Evolutionary conservation across 1,140 invertebrate genomes (phyloP).

Genomic region (Chymomyza costata): DNA sequence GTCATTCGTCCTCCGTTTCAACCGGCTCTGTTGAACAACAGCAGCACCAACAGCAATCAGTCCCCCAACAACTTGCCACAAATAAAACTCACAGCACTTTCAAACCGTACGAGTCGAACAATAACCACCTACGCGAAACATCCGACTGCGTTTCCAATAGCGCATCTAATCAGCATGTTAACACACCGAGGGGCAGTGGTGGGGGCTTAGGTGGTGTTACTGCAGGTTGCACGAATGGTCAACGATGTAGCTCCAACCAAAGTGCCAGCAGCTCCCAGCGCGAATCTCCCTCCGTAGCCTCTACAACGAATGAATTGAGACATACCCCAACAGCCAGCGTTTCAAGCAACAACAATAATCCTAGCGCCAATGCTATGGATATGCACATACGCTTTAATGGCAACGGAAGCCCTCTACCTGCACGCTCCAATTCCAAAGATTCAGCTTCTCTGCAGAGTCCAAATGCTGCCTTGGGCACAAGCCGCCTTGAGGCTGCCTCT

Average conservation of each 20-base stretch:
- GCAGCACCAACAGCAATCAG: conserved; percentile 40
- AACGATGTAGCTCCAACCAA: conserved; percentile 74
- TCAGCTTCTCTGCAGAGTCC: conserved; percentile 58
- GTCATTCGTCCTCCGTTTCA: conserved; percentile 69
- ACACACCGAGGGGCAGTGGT: conserved; percentile 50
- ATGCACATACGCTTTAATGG: conserved; percentile 39
- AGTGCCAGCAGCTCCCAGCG: conserved; percentile 73
- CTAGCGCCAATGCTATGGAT: conserved; percentile 4
- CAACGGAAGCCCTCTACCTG: conserved; percentile 64
- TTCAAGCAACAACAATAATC: no score
- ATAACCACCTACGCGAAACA: conserved; percentile 74
- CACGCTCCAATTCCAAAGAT: conserved; percentile 68
- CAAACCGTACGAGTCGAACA: conserved; percentile 83
- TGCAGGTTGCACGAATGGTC: conserved; percentile 43
- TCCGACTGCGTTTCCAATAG: no score
- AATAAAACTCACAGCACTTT: conserved; percentile 76
- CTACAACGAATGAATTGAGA: conserved; percentile 23
- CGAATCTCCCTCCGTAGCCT: conserved; percentile 42
- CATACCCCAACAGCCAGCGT: conserved; percentile 46
- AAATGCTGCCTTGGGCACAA: conserved; percentile 39
- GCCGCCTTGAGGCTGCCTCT: conserved; percentile 60
- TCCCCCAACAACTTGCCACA: no score
- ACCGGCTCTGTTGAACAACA: conserved; percentile 74
- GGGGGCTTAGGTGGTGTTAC: no score
- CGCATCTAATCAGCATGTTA: conserved; percentile 54